These are phyloP conservation scores for Peromyscus melanophrys DNA, from an alignment of 2,797 vertebrate species.

Conservation along the genomic window DNA sequence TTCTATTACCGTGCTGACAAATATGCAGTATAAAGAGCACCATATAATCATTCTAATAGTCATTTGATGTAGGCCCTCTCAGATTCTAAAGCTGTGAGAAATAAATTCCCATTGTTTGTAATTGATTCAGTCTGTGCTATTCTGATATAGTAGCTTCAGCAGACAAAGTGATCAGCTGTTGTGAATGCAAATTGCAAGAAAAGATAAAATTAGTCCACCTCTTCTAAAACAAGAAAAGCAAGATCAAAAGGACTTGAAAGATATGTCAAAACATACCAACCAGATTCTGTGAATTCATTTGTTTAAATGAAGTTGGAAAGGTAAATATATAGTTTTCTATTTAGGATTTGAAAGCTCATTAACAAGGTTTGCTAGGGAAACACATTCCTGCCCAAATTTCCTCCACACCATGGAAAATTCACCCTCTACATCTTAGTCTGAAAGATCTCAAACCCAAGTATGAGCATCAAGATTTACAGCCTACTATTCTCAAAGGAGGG, in stretches of 20 bases:
- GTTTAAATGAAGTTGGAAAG: slow-evolving; percentile 20
- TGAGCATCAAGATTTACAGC: slow-evolving; percentile 16
- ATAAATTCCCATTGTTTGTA: background rate
- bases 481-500: background rate
- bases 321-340: slow-evolving; percentile 23
- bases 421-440: background rate
- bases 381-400: background rate
- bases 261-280: background rate
- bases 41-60: background rate
- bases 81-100: background rate
- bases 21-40: background rate
- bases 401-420: background rate
- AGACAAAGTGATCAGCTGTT: background rate
- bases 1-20: background rate
- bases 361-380: background rate
- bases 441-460: slow-evolving; percentile 49
- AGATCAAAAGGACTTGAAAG: background rate
- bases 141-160: no score
- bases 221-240: background rate
- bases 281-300: background rate
- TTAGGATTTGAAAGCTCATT: slow-evolving; percentile 26
- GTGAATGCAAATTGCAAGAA: fast-evolving
- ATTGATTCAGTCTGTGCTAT: background rate
- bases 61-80: background rate
- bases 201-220: no score